A percentile compares a stretch with the other conserved stretches of the same genome.
Conservation (phyloP, 1,140 invertebrate species). For the Drosophila baimaii region DNA sequence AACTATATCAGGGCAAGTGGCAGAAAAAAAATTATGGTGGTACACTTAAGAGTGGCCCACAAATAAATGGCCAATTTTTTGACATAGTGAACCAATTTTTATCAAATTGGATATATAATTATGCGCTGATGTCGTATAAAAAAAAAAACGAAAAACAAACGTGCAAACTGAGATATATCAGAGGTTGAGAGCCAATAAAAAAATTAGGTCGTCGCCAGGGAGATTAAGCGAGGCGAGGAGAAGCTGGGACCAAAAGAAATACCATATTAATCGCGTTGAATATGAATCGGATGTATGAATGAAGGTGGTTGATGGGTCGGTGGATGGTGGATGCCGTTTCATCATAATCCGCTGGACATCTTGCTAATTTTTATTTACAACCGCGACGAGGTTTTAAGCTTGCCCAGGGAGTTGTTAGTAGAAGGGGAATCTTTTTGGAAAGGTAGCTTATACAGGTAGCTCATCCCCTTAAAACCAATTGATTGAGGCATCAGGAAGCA, state of each 20-base stretch:
- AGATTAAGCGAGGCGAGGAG: slow-evolving; percentile 32
- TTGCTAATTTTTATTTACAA: slow-evolving; percentile 30
- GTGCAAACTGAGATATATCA: slow-evolving; percentile 26
- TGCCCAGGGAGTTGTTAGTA: neutral
- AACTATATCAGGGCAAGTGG: slow-evolving; percentile 32
- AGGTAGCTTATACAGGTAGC: too few species aligned
- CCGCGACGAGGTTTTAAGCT: slow-evolving; percentile 11
- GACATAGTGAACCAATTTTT: slow-evolving; percentile 48
- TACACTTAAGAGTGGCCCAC: slow-evolving; percentile 8
- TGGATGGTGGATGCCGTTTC: slow-evolving; percentile 29
- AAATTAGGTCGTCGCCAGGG: slow-evolving; percentile 32
- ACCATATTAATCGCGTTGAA: slow-evolving; percentile 50
- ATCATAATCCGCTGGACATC: slow-evolving; percentile 25
- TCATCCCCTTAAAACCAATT: neutral
- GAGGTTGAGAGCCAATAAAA: slow-evolving; percentile 11
- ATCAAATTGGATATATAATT: slow-evolving; percentile 46
- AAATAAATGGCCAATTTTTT: slow-evolving; percentile 35
- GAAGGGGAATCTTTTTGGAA: neutral
- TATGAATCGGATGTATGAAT: slow-evolving; percentile 51
- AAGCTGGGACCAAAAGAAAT: slow-evolving; percentile 42
- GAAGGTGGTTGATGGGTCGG: slow-evolving; percentile 7
- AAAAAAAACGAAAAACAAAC: too few species aligned
- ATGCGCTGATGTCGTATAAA: slow-evolving; percentile 25
- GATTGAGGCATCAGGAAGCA: neutral
- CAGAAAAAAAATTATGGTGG: slow-evolving; percentile 19